Conservation (phyloP, 2,113 vertebrate species). For the Myanophis thanlyinensis region DNA sequence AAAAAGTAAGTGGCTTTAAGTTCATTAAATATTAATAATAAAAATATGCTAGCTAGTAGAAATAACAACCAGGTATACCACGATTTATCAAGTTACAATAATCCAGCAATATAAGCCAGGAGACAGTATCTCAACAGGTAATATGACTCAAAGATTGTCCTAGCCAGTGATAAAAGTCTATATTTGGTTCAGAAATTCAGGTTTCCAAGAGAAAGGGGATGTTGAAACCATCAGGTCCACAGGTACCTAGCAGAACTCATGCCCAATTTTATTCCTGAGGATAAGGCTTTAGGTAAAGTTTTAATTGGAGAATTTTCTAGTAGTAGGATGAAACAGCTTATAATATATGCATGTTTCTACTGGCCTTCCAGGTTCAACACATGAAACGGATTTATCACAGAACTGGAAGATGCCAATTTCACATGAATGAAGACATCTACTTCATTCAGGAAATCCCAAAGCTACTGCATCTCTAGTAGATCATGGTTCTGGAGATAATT, state of each 20-base stretch:
- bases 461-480: background rate
- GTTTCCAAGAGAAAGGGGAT: background rate
- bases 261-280: background rate
- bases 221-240: background rate
- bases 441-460: background rate
- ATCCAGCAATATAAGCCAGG: background rate
- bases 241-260: background rate
- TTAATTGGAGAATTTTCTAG: background rate
- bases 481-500: background rate
- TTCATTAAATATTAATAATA: background rate
- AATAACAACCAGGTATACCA: background rate
- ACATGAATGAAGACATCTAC: background rate
- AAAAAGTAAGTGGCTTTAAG: background rate
- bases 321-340: background rate
- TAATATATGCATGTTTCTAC: background rate
- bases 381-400: background rate
- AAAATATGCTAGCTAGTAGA: background rate
- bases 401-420: background rate
- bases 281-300: background rate
- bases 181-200: background rate
- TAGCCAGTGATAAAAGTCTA: background rate
- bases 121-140: background rate
- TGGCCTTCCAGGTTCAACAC: background rate
- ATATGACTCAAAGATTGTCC: background rate
- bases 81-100: background rate